Evolutionary conservation across 64 coral and sea anemone genomes (phyloP).

Genomic region (Pocillopora damicornis): DNA sequence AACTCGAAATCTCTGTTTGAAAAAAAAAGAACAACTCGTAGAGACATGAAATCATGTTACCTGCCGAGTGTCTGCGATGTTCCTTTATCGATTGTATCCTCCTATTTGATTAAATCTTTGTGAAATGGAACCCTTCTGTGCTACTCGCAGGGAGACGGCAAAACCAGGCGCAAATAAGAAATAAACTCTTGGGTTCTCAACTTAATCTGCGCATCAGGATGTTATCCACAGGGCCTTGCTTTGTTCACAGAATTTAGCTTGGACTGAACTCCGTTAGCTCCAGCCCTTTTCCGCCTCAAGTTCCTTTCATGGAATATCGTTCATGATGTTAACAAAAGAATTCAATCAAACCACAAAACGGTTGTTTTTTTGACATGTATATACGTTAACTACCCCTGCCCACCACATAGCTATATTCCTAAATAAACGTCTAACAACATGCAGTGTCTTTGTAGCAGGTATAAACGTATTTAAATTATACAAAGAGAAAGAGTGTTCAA

Average conservation of each 20-base stretch:
- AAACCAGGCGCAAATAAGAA: not conserved
- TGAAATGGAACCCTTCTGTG: constrained; percentile 1
- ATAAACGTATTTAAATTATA: constrained; percentile 20
- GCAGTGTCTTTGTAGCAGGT: not conserved
- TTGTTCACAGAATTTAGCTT: not conserved
- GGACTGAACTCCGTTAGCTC: not conserved
- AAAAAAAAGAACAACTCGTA: not conserved
- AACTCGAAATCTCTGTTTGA: not conserved
- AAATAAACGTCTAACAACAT: constrained; percentile 36
- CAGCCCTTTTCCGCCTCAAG: not conserved
- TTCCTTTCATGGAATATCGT: not conserved
- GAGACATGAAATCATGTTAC: not conserved
- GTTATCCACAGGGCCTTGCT: not conserved
- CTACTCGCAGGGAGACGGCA: not conserved
- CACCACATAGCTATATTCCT: constrained; percentile 33
- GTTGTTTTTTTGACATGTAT: not conserved
- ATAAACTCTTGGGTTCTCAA: not conserved
- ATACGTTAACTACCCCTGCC: not conserved
- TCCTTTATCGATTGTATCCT: not conserved
- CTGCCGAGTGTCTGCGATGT: not conserved
- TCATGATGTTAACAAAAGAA: not conserved
- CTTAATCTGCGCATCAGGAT: not conserved
- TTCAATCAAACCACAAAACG: not conserved
- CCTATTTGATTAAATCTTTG: not conserved
- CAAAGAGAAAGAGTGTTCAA: constrained; percentile 11